Conservation (phyloP, 2,113 vertebrate genomes). For the Caloenas nicobarica region DNA sequence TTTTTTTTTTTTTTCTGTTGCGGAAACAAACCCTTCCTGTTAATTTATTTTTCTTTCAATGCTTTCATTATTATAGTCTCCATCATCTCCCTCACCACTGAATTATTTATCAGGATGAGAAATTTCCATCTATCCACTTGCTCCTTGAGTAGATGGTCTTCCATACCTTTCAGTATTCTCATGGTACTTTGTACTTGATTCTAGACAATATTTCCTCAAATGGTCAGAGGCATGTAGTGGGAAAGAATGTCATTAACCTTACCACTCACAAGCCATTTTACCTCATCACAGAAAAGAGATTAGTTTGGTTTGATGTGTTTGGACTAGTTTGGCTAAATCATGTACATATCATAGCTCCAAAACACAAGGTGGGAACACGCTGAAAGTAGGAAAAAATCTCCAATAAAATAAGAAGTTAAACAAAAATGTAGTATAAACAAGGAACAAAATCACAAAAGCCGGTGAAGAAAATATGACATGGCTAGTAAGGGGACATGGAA, state of each 20-base stretch:
- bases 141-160: not conserved
- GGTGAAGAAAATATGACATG: not conserved
- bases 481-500: not conserved
- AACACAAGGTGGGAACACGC: not conserved
- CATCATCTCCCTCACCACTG: not conserved
- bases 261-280: not conserved
- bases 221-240: not conserved
- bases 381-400: not conserved
- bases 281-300: not conserved
- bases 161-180: not conserved
- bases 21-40: not conserved
- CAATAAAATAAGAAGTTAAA: not conserved
- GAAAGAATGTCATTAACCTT: not conserved
- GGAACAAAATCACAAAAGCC: not conserved
- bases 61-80: not conserved
- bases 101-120: not conserved
- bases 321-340: not conserved
- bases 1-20: not conserved
- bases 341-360: not conserved
- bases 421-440: not conserved
- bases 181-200: not conserved
- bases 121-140: not conserved
- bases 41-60: not conserved
- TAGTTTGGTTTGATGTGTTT: not conserved
- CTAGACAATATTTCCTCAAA: not conserved